Evolutionary conservation across 2,888 invertebrate species (phyloP).

Genomic region (Physocephala rufipes): DNA sequence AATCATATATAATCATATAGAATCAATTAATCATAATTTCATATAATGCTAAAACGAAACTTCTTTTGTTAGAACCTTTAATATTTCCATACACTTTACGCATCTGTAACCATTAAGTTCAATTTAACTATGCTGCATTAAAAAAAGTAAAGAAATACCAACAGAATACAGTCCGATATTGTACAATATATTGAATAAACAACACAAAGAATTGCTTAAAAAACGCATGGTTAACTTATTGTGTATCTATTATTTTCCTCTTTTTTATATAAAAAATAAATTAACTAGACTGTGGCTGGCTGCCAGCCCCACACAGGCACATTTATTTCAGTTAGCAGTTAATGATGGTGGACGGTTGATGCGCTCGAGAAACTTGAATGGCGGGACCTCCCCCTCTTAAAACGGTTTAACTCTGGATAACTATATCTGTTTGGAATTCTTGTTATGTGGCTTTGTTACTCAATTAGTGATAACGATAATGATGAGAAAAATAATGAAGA

Average conservation of each 20-base stretch:
- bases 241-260: not conserved
- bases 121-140: not conserved
- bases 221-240: constrained; percentile 18
- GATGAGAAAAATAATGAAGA: not conserved
- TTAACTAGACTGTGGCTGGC: constrained; percentile 2
- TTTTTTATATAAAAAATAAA: constrained; percentile 5
- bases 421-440: not conserved
- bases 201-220: not conserved
- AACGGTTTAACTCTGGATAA: not conserved
- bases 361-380: not conserved
- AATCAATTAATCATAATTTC: too few relatives aligned
- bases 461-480: not conserved
- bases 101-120: constrained; percentile 16
- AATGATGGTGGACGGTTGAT: not conserved
- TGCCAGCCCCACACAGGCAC: constrained; percentile 1
- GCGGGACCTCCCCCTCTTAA: not conserved
- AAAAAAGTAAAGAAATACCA: not conserved
- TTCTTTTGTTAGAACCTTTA: not conserved
- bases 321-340: not conserved
- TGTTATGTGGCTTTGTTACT: not conserved
- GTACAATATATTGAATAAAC: not conserved
- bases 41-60: not conserved
- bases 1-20: too few relatives aligned
- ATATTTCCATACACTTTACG: constrained; percentile 13
- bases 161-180: not conserved